These are phyloP conservation scores for Neoitamus cyanurus DNA, from an alignment of 2,888 invertebrate genomes.

Conservation along the genomic window DNA sequence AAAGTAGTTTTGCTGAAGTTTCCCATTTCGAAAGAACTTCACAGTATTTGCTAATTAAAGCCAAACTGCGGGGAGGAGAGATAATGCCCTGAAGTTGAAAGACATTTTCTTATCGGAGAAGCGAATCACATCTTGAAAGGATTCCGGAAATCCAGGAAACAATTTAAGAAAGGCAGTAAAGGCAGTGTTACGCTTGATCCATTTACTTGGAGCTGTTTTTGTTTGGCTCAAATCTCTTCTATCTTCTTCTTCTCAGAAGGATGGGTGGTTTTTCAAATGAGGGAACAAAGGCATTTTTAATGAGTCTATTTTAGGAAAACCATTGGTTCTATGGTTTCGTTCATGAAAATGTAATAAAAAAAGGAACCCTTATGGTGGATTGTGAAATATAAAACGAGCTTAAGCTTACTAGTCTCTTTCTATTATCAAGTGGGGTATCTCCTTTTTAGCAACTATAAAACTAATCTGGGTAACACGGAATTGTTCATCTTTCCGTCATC, in stretches of 20 bases:
- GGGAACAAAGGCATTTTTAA: background rate
- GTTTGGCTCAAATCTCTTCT: too few species aligned
- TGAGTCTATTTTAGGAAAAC: background rate
- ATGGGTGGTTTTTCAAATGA: background rate
- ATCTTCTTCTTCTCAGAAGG: background rate
- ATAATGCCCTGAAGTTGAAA: background rate
- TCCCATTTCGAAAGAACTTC: background rate
- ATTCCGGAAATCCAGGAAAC: background rate
- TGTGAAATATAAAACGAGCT: too few species aligned
- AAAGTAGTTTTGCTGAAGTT: background rate
- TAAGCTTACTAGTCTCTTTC: too few species aligned
- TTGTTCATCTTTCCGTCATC: too few species aligned
- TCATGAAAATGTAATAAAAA: too few species aligned
- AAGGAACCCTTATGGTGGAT: too few species aligned
- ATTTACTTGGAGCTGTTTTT: background rate
- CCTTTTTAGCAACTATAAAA: too few species aligned
- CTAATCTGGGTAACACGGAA: too few species aligned
- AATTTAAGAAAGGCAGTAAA: background rate
- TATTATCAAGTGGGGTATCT: too few species aligned
- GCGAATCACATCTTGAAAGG: background rate
- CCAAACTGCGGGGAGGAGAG: background rate
- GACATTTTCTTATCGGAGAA: background rate
- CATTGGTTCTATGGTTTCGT: too few species aligned
- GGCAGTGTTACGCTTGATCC: background rate
- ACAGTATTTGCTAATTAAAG: background rate